phyloP scores from a whole-genome alignment of 2,797 vertebrate species.

The Coccyzus lansbergi region DNA sequence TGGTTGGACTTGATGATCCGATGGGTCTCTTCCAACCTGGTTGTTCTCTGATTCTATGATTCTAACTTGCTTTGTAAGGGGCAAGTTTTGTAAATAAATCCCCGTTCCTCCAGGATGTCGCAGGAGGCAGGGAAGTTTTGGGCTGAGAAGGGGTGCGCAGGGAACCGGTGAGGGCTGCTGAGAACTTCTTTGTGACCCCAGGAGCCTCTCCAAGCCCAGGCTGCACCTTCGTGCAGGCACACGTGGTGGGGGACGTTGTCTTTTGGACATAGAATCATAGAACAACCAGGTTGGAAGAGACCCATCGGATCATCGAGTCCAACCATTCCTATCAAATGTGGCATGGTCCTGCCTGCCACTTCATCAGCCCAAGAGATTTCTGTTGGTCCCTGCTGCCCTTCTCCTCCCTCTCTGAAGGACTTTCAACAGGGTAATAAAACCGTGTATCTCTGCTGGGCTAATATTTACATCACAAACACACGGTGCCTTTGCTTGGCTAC shows the following conservation, averaged over 20 bases:
- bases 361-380: neutral
- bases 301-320: too few species aligned
- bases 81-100: neutral
- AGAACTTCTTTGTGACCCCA: neutral
- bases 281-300: too few species aligned
- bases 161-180: neutral
- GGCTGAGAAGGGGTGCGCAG: neutral
- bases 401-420: neutral
- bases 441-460: slow-evolving; percentile 33
- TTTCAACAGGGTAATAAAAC: neutral
- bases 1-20: too few species aligned
- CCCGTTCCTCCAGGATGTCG: neutral
- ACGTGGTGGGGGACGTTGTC: rapidly evolving
- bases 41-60: too few species aligned
- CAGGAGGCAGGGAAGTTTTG: neutral
- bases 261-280: too few species aligned
- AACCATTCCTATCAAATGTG: too few species aligned
- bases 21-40: too few species aligned
- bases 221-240: neutral
- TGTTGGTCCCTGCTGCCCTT: neutral
- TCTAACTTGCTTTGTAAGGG: rapidly evolving
- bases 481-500: slow-evolving; percentile 28
- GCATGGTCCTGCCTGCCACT: neutral
- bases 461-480: slow-evolving; percentile 68
- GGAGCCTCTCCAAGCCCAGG: neutral